These are phyloP conservation scores for Philhelius pedissequus DNA, from an alignment of 2,888 invertebrate genomes.

Conservation along the genomic window DNA sequence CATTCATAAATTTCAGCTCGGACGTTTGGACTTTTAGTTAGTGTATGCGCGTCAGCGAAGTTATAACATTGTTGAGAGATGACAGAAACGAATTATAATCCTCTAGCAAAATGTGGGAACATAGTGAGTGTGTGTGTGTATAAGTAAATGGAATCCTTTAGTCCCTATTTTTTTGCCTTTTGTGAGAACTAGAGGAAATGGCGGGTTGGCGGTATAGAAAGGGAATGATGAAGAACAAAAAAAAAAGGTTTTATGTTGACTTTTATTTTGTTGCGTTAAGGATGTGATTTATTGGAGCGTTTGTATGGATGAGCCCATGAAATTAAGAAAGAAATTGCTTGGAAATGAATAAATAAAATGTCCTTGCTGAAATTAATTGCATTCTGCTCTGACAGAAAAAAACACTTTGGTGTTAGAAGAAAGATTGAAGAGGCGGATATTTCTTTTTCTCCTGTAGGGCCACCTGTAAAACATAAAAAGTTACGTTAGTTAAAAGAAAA, in stretches of 20 bases:
- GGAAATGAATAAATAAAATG: constrained; percentile 46
- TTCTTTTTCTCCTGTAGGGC: not conserved
- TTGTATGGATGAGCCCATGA: constrained; percentile 31
- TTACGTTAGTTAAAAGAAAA: not conserved
- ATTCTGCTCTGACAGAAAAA: constrained; percentile 19
- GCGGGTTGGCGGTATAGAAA: not conserved
- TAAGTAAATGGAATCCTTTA: constrained; percentile 19
- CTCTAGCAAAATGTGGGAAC: constrained; percentile 9
- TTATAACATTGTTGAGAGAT: constrained; percentile 50
- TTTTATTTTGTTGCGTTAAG: constrained; percentile 64
- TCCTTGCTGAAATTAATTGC: constrained; percentile 32
- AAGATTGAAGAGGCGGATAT: not conserved
- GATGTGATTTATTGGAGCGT: constrained; percentile 54
- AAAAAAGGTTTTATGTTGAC: constrained; percentile 53
- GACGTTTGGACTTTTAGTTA: constrained; percentile 43
- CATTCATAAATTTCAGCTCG: constrained; percentile 62
- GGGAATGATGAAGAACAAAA: not conserved
- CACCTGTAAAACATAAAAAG: constrained; percentile 4
- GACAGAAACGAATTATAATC: constrained; percentile 63
- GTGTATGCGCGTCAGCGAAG: constrained; percentile 18
- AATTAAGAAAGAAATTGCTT: constrained; percentile 40
- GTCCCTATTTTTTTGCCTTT: constrained; percentile 1
- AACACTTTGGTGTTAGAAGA: not conserved
- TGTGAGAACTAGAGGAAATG: not conserved
- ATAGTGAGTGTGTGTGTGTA: too few relatives aligned